Evolutionary conservation across 2,888 invertebrate species (phyloP), one percentile per base, ranked within the genome.

Genomic region (Coleophora deauratella): DNA sequence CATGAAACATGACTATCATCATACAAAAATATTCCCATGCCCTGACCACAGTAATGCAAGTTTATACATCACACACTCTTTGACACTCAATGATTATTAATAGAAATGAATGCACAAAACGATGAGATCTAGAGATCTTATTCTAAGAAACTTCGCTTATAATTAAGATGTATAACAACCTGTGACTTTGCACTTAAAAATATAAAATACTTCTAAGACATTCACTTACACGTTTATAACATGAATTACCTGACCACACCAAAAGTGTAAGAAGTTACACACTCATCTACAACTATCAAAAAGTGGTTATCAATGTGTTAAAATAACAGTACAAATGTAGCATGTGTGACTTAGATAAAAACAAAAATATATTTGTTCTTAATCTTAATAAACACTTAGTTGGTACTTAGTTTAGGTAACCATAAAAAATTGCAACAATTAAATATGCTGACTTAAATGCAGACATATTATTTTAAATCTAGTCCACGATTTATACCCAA

Each of bases 321-420:
- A 33, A 9, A 9, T 3, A 27, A 32, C 14, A 40, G 27, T 41
- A 27, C 37, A 9, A 31, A 31, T 31, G 6, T 49, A 59, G 63
- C 64, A 57, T 59, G 55, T 69, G 77, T 74, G 74, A 78, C 76
- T 75, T 73, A 76, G 70, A 66, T 6, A 50, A 58, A 64, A 62
- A 72, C 59, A 64, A 63, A 64, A 65, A 64, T 59, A 38, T 57
- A 64, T 65, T 73, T 76, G 70, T 74, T 72, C 67, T 59, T 49
- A 63, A 66, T 72, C 67, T 58, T 49, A 63, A 66, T 54, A 58
- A 66, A 63, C 57, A 66, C 55, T 59, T 57, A 47, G 44, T 53
- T 58, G 59, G 59, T 66, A 57, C 44, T 60, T 59, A 50, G 50
- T 59, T 51, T 55, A 59, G 72, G 74, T 79, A 78, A 79, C 76